Conservation (phyloP, 2,888 invertebrate genomes). For the Dynastes tityus region DNA sequence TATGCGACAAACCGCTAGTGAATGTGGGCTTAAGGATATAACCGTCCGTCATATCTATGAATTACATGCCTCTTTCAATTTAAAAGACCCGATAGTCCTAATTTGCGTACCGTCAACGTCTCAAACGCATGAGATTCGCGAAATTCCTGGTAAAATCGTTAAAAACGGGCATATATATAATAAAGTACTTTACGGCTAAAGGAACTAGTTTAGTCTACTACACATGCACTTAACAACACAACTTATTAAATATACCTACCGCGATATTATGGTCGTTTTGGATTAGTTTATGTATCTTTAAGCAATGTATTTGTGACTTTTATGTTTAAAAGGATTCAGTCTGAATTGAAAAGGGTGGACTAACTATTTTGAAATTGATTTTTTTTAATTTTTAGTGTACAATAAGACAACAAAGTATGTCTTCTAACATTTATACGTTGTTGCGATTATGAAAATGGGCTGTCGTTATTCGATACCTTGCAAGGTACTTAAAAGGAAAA, state of each 20-base stretch:
- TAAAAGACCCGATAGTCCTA: constrained; percentile 2
- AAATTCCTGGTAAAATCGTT: constrained; percentile 36
- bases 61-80: constrained; percentile 26
- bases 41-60: constrained; percentile 21
- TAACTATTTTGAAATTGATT: too few relatives aligned
- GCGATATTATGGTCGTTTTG: not conserved
- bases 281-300: not conserved
- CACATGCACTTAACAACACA: too few relatives aligned
- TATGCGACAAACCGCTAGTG: constrained; percentile 4
- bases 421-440: too few relatives aligned
- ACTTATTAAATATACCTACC: not conserved
- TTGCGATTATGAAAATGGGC: too few relatives aligned
- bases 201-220: not conserved
- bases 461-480: too few relatives aligned
- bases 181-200: not conserved
- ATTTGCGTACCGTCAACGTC: constrained; percentile 36
- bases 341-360: too few relatives aligned
- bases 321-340: too few relatives aligned
- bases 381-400: too few relatives aligned
- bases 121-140: not conserved
- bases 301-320: not conserved
- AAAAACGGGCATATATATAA: not conserved
- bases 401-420: too few relatives aligned
- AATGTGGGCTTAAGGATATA: not conserved
- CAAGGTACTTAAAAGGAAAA: too few relatives aligned